A percentile compares a stretch with the other conserved stretches of the same genome.
Evolutionary conservation across 2,888 invertebrate species (phyloP).

Genomic region (Ormyrus rosae): DNA sequence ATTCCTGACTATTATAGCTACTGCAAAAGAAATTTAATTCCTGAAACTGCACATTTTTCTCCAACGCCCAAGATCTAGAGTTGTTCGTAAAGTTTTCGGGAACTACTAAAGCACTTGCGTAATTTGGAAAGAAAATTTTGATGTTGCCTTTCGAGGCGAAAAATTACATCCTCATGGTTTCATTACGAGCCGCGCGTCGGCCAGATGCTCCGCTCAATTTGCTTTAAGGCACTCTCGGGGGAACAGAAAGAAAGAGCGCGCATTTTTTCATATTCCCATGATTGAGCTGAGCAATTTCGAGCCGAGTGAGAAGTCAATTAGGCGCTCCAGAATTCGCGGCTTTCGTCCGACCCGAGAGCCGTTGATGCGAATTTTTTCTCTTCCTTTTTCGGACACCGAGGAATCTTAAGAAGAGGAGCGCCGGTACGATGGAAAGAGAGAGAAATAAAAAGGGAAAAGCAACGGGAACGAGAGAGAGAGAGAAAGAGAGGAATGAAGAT

Average conservation of each 20-base stretch:
- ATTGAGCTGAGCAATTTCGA: slow-evolving; percentile 50
- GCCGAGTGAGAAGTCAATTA: slow-evolving; percentile 51
- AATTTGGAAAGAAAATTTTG: slow-evolving; percentile 16
- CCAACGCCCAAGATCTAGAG: too few relatives aligned
- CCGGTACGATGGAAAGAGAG: too few relatives aligned
- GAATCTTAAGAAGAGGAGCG: slow-evolving; percentile 11
- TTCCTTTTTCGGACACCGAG: slow-evolving; percentile 8
- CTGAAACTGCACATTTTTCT: too few relatives aligned
- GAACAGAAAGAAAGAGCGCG: not conserved
- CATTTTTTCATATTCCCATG: slow-evolving; percentile 50
- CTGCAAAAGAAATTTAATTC: too few relatives aligned
- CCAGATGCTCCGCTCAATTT: slow-evolving; percentile 55
- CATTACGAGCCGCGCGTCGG: slow-evolving; percentile 41
- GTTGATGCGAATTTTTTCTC: slow-evolving; percentile 22
- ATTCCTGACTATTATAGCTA: too few relatives aligned
- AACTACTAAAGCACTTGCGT: not conserved
- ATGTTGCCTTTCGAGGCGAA: slow-evolving; percentile 7
- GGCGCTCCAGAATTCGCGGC: slow-evolving; percentile 37
- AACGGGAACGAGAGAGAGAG: not conserved
- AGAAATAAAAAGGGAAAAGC: not conserved
- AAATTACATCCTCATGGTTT: slow-evolving; percentile 44
- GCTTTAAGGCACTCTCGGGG: slow-evolving; percentile 29
- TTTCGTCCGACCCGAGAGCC: not conserved
- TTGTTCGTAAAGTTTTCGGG: too few relatives aligned
- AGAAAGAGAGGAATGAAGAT: not conserved